Evolutionary conservation across 2,797 vertebrate species (phyloP), one percentile per base, ranked within the genome.

Genomic region (Numenius phaeopus): DNA sequence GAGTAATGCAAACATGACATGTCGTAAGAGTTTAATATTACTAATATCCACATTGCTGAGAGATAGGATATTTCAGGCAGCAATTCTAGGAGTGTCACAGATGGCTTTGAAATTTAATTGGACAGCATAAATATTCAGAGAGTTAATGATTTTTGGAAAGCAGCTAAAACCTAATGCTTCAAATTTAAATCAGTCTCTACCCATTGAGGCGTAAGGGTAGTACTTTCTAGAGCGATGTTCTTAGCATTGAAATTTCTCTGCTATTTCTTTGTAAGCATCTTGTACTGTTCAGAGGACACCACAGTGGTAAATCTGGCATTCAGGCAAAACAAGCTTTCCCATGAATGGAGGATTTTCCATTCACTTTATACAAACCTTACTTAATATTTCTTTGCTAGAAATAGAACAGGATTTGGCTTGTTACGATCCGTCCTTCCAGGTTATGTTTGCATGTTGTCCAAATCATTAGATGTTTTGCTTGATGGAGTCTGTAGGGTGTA

Each of bases 1-100:
- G 55, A 55, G 21, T 37, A 78, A 55, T 0, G 0, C 8, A 79
- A 69, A 93, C 19, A 15, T 57, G 34, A 40, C 0, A 0, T 44
- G 16, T 65, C 9, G 0, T 66, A 62, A 71, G 26, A 83, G 42
- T 69, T 69, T 93, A 69, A 30, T 58, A 62, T 65, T 84, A 3
- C 24, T 65, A 46, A 88, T 65, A 94, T 34, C 5, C 16, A 84
- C 47, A 29, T 24, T 52, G 50, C 39, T 88, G 87, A 83, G 49
- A 72, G 52, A 66, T 5, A 75, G 46, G 50, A 26, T 40, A 55
- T 62, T 83, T 89, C 80, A 87, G 62, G 23, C 42, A 81, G 37
- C 55, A 83, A 30, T 66, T 72, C 87, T 61, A 81, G 49, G 39
- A 75, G 34, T 66, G 20, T 64, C 80, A 90, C n/a, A 52, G 16